Evolutionary conservation across 2,113 vertebrate genomes (phyloP), one percentile per base, ranked within the genome.

Genomic region (Aramus guarauna): DNA sequence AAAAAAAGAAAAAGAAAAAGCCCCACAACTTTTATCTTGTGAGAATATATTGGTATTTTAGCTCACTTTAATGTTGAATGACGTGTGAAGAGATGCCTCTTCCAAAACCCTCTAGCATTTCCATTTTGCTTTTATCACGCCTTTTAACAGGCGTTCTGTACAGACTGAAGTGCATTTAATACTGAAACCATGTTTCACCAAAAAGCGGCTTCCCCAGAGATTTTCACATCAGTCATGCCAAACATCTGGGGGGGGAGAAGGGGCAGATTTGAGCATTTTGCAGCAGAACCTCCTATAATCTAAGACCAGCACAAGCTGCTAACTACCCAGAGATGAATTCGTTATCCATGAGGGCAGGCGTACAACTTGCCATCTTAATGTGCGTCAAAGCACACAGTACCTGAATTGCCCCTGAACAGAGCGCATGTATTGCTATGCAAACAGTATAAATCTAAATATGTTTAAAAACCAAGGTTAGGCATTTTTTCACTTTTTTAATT

Each of bases 361-460:
- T 10, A 34, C 48, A 36, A 3, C 37, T 18, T 8, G 8, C 29
- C 36, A 26, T 5, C 56, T 37, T 45, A 5, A 26, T 0, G 0
- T 9, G 16, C 36, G 64, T 45, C 67, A 53, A 55, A 50, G 39
- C 26, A 73, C 32, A 6, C 0, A 0, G 34, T 24, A n/a, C 15
- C 32, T 8, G 15, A 79, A 64, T 34, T 58, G 17, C 19, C 60
- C n/a, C 85, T 18, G 30, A 53, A 66, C 24, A 20, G n/a, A 63
- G 24, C 0, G 10, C 2, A 45, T 9, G 19, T 2, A 68, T 6
- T 32, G n/a, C 12, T 29, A 50, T n/a, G 36, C 36, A 66, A 87
- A 83, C 34, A 62, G 21, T 21, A 71, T 60, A 64, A 58, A 26
- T 20, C 16, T 34, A 32, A 24, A 12, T 39, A 22, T 34, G 75